Conservation (phyloP, 2,797 vertebrate species). For the Paguma larvata region DNA sequence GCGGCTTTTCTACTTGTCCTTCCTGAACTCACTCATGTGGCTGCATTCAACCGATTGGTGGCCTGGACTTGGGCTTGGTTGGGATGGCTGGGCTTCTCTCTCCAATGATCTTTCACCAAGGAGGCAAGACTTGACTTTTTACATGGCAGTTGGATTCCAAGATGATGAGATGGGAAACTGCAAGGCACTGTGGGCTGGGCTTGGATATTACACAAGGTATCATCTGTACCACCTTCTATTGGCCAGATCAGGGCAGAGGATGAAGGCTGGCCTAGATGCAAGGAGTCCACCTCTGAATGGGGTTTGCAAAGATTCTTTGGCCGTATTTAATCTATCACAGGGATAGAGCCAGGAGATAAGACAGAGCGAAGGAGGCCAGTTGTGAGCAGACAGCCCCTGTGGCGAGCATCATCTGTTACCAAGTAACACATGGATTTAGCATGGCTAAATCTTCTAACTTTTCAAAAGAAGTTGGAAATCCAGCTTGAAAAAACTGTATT, state of each 20-base stretch:
- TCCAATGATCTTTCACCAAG: not conserved
- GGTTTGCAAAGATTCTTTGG: not conserved
- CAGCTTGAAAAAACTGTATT: not conserved
- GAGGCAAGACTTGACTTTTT: not conserved
- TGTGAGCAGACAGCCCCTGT: not conserved
- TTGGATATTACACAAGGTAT: not conserved
- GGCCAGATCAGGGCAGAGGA: not conserved
- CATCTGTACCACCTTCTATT: not conserved
- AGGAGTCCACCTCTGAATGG: not conserved
- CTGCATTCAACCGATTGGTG: not conserved
- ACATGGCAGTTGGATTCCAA: not conserved
- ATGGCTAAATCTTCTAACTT: not conserved
- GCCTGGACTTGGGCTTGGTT: not conserved
- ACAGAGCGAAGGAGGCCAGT: not conserved
- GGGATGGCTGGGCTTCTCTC: not conserved
- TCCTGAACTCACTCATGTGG: not conserved
- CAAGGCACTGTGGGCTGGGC: not conserved
- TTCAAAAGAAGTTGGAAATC: slow-evolving; percentile 26
- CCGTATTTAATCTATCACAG: not conserved
- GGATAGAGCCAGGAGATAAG: not conserved
- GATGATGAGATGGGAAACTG: not conserved
- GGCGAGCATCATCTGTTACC: not conserved
- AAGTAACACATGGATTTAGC: not conserved
- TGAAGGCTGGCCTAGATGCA: not conserved
- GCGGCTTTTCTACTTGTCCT: not conserved